These are phyloP conservation scores for Drosophila acutilabella DNA, from an alignment of 2,888 invertebrate species.

Conservation along the genomic window DNA sequence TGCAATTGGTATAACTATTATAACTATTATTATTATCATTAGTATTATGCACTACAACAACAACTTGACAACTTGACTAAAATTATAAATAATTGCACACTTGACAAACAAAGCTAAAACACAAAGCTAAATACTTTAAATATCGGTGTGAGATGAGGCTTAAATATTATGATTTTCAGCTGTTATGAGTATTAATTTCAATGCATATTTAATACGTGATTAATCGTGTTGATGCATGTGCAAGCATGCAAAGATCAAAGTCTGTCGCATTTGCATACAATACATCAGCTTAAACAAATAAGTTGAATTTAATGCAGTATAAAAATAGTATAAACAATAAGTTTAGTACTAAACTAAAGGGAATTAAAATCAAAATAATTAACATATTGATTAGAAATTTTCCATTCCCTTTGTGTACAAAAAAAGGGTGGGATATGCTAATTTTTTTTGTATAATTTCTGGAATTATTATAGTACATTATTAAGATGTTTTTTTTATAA, in stretches of 20 bases:
- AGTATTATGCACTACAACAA: conserved; percentile 40
- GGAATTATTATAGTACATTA: too few species aligned
- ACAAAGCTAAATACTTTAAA: conserved; percentile 27
- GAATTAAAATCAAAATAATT: background rate
- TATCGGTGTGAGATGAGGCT: conserved; percentile 13
- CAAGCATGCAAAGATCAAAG: conserved; percentile 5
- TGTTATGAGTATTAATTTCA: conserved; percentile 26
- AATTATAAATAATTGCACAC: conserved; percentile 65
- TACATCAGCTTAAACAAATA: conserved; percentile 7
- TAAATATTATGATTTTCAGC: conserved; percentile 52
- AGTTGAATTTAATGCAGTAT: background rate
- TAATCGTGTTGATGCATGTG: conserved; percentile 4
- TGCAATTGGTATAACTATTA: conserved; percentile 43
- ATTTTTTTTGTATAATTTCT: too few species aligned
- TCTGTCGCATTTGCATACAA: conserved; percentile 43
- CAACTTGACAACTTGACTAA: conserved; percentile 34
- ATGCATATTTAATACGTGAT: conserved; percentile 35
- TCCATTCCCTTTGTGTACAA: too few species aligned
- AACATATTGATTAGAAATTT: background rate
- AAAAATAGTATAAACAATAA: background rate
- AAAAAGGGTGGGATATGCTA: too few species aligned
- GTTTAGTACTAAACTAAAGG: background rate
- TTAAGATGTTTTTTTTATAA: too few species aligned
- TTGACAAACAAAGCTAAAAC: conserved; percentile 61
- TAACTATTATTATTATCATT: conserved; percentile 31